A percentile compares a stretch with the other conserved stretches of the same genome.
Evolutionary conservation across 1,140 invertebrate genomes (phyloP).

Genomic region (Leptinotarsa texana): DNA sequence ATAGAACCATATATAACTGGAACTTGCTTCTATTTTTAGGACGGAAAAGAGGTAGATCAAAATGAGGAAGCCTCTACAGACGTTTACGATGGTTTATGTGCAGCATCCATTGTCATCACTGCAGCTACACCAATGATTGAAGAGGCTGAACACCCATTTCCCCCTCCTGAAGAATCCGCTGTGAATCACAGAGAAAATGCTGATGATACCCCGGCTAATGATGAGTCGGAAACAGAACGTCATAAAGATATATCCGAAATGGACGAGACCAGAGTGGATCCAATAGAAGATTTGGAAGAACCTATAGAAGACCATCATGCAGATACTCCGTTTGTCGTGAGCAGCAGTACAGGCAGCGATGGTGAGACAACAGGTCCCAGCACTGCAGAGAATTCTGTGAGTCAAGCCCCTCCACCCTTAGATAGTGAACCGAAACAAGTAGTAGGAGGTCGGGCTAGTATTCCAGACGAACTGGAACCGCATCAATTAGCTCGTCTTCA

Average conservation of each 20-base stretch:
- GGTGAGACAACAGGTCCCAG: slow-evolving; percentile 64
- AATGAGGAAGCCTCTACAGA: slow-evolving; percentile 17
- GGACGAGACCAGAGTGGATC: slow-evolving; percentile 42
- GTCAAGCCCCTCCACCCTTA: slow-evolving; percentile 45
- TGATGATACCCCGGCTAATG: neutral
- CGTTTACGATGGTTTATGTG: slow-evolving; percentile 64
- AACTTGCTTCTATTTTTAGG: slow-evolving; percentile 24
- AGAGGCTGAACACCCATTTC: slow-evolving; percentile 72
- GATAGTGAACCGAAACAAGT: slow-evolving; percentile 65
- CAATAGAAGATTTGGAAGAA: slow-evolving; percentile 45
- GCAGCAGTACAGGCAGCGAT: slow-evolving; percentile 64
- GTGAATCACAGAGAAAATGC: slow-evolving; percentile 51
- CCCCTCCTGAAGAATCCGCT: slow-evolving; percentile 58
- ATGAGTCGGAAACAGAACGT: slow-evolving; percentile 24
- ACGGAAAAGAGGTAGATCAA: slow-evolving; percentile 29
- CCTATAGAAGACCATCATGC: slow-evolving; percentile 6
- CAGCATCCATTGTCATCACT: slow-evolving; percentile 85
- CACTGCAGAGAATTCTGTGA: slow-evolving; percentile 65
- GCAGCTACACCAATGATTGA: slow-evolving; percentile 86
- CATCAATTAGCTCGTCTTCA: slow-evolving; percentile 82
- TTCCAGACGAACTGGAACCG: slow-evolving; percentile 83
- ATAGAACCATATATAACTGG: neutral
- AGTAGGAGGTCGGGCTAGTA: slow-evolving; percentile 73
- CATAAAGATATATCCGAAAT: slow-evolving; percentile 31
- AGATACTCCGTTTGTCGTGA: slow-evolving; percentile 10